Evolutionary conservation across 2,113 vertebrate species (phyloP), one percentile per base, ranked within the genome.

Genomic region (Lutjanus erythropterus): DNA sequence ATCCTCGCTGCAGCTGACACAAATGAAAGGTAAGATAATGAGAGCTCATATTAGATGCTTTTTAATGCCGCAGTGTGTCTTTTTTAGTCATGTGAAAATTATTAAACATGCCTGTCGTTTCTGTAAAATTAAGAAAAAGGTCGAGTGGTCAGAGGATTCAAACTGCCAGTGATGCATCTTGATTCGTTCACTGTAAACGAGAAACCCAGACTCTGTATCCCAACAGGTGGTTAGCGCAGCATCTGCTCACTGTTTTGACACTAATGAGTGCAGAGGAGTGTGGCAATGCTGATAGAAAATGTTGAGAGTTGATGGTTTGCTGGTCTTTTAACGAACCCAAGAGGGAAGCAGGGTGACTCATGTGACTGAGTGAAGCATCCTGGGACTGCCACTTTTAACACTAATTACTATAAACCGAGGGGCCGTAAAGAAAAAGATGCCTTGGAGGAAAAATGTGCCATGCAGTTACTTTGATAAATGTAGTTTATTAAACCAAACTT

Each of bases 21-120:
- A 88, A 87, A 95, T 95, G 94, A 94, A 89, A 95, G 94, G 95
- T 95, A 95, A 94, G 95, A 81, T n/a, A 68, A 72, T 50, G 41
- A 58, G 46, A 64, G 53, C 31, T 64, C 25, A 60, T 52, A 61
- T 46, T 49, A 64, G 71, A 61, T 64, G 53, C 42, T 41, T 83
- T 64, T 83, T 67, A 33, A 64, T 75, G 74, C 19, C 4, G 46
- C 41, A 35, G 25, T 12, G 50, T 80, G 39, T 69, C 52, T 65
- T 29, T 70, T 23, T 23, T 60, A 46, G 37, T 35, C 53, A 25
- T 71, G 60, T 62, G 53, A 65, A 27, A 29, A 64, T 80, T 19
- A 64, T 80, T 19, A 67, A 71, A 74, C 42, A 58, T 82, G 60
- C 58, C 35, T 56, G 37, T 71, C 37, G 42, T 82, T 70, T 64